phyloP scores from a whole-genome alignment of 2,113 vertebrate genomes.

The Tyrannus savana region DNA sequence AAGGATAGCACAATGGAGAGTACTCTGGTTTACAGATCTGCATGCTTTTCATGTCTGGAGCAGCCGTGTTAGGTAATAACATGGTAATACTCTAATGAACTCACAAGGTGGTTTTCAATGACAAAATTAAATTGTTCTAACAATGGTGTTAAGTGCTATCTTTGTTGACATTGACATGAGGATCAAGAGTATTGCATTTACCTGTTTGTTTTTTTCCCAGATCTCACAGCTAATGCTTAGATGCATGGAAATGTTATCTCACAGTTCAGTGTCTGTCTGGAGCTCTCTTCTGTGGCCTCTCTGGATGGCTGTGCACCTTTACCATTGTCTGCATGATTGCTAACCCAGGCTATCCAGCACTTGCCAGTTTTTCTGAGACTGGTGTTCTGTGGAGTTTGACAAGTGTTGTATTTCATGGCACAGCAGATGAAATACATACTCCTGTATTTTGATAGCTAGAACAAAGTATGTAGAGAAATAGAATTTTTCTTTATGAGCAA shows the following conservation, averaged over 20 bases:
- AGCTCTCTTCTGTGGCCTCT: not conserved
- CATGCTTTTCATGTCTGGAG: not conserved
- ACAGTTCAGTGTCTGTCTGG: not conserved
- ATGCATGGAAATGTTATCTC: not conserved
- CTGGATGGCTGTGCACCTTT: not conserved
- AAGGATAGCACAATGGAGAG: not conserved
- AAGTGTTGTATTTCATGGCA: not conserved
- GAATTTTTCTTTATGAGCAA: not conserved
- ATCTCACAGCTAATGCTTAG: not conserved
- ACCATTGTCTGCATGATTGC: not conserved
- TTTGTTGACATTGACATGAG: not conserved
- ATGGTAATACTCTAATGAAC: not conserved
- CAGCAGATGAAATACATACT: not conserved
- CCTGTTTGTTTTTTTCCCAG: not conserved
- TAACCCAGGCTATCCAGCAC: not conserved
- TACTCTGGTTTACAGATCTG: not conserved
- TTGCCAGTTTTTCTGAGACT: not conserved
- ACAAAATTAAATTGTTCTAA: not conserved
- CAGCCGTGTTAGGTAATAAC: not conserved
- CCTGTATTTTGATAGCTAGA: not conserved
- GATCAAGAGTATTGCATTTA: not conserved
- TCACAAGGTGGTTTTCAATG: not conserved
- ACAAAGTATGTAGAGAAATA: not conserved
- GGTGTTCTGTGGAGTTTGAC: not conserved
- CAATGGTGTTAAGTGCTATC: not conserved